Base-by-base conservation (phyloP, 2,797 vertebrate species). In the Lates japonicus region DNA sequence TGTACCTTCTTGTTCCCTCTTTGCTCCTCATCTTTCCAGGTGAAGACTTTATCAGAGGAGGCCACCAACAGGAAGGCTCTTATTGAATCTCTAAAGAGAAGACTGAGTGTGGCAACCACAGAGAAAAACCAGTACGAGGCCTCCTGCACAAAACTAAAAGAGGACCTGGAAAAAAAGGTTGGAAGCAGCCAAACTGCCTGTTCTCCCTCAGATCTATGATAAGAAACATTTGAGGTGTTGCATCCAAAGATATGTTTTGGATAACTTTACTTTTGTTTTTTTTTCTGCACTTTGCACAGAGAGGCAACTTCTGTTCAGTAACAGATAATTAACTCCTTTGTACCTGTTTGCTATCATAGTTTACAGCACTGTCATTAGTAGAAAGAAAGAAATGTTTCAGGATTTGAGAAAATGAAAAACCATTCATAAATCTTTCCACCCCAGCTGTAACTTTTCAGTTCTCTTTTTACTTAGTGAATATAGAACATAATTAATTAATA, bases 121-220 rank as follows among this genome's bases (percentile, higher is more conserved):
- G 97, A 97, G 86, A 99, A 97, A 84, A 93, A 90, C 85, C 95
- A 96, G 10, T 92, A 95, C 70, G 97, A 98, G 74, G 87, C 95
- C 75, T 94, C 95, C 87, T 96, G 96, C 89, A 81, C 89, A 58
- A 97, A 96, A 88, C 90, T 96, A 62, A 96, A 95, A 88, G 95
- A 96, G 11, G 96, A 97, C n/a, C 83, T 98, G 80, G 95, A 95
- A 44, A 97, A 96, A 94, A 98, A 97, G 96, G 97, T 98, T 87
- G 33, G 64, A 46, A 46, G 39, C 11, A 22, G 5, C 0, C 2
- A 25, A 6, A 4, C 4, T 61, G 3, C 17, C 25, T 22, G 5
- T 58, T 78, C 19, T 63, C 29, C 62, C 19, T 22, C 31, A 6
- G 41, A 46, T 51, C 25, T 55, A 42, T 51, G 6, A 61, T 39